phyloP scores from a whole-genome alignment of 2,888 invertebrate genomes.

The Stenurella melanura region DNA sequence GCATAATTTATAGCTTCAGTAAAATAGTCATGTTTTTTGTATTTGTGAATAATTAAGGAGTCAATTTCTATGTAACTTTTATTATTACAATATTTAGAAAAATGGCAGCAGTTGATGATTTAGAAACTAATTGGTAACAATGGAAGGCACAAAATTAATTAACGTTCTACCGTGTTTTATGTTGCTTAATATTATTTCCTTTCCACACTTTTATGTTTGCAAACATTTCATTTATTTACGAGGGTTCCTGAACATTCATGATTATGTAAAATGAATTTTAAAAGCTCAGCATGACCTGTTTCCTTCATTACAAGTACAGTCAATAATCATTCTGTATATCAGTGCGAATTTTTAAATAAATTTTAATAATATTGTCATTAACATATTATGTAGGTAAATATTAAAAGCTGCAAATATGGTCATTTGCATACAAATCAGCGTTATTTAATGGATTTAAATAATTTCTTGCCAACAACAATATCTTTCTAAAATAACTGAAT shows the following conservation, averaged over 20 bases:
- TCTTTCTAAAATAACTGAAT: not conserved
- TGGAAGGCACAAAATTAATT: no score
- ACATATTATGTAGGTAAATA: not conserved
- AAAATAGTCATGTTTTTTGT: no score
- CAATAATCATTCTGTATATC: not conserved
- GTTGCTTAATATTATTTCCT: no score
- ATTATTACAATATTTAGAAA: no score
- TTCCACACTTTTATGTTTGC: no score
- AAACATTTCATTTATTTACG: no score
- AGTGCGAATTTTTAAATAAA: not conserved
- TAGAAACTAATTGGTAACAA: no score
- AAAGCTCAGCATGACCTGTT: not conserved
- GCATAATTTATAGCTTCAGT: no score
- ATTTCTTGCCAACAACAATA: not conserved
- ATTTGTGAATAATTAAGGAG: no score
- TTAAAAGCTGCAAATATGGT: not conserved
- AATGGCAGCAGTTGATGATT: no score
- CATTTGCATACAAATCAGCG: not conserved
- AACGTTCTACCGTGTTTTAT: no score
- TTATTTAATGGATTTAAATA: not conserved
- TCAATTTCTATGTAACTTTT: no score
- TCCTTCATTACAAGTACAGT: not conserved
- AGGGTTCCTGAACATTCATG: not conserved
- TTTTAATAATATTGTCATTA: not conserved
- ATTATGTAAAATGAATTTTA: not conserved